These are phyloP conservation scores for Dipodomys merriami DNA, from an alignment of 2,113 vertebrate genomes.

Conservation along the genomic window DNA sequence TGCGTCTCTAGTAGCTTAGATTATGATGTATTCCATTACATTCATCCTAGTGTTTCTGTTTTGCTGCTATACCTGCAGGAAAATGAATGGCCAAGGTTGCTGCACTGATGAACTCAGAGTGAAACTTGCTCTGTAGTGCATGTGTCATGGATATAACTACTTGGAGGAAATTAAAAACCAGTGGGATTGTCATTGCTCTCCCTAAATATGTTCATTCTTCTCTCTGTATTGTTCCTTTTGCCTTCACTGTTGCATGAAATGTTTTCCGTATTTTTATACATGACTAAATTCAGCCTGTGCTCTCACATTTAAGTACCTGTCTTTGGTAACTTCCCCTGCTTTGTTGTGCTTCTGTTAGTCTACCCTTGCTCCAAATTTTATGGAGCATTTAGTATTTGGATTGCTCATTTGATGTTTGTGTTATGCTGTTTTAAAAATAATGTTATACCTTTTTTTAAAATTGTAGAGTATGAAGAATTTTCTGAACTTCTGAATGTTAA, in stretches of 20 bases:
- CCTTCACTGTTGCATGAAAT: background rate
- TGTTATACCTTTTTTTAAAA: constrained; percentile 46
- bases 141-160: background rate
- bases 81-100: background rate
- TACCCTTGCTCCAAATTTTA: background rate
- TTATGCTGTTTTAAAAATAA: constrained; percentile 37
- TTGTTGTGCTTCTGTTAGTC: background rate
- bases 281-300: background rate
- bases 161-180: background rate
- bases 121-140: background rate
- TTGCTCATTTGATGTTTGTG: background rate
- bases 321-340: background rate
- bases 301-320: background rate
- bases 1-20: no score
- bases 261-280: background rate
- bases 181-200: background rate
- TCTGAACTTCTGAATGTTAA: constrained; percentile 61
- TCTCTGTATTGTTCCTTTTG: background rate
- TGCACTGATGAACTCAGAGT: background rate
- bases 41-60: background rate
- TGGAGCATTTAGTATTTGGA: constrained; percentile 12
- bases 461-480: constrained; percentile 72
- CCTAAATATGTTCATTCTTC: background rate
- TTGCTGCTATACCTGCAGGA: background rate
- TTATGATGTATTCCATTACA: no score